phyloP scores from a whole-genome alignment of 2,113 vertebrate species.

The Condylura cristata region DNA sequence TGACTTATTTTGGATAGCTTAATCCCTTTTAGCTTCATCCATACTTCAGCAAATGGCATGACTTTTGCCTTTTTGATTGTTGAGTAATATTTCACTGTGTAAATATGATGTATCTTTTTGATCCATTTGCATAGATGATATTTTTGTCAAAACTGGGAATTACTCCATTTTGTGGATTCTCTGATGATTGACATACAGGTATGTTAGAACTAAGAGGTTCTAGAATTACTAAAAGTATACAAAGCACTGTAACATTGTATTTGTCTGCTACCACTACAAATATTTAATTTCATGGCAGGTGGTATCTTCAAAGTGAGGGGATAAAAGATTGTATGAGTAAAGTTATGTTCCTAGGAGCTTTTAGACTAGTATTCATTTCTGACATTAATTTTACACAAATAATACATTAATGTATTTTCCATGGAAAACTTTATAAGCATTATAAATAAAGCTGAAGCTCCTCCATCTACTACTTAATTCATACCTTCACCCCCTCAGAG shows the following conservation, averaged over 20 bases:
- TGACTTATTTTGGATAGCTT: too few species aligned
- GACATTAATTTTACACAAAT: neutral
- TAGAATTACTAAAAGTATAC: neutral
- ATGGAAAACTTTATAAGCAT: neutral
- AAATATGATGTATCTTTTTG: neutral
- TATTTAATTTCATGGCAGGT: neutral
- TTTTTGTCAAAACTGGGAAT: constrained; percentile 18
- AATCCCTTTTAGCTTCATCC: too few species aligned
- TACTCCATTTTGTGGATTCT: neutral
- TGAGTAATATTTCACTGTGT: too few species aligned
- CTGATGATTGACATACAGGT: neutral
- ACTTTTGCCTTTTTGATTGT: too few species aligned
- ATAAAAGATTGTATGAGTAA: neutral
- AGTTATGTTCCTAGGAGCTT: neutral
- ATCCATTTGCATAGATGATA: neutral
- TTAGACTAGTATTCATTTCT: constrained; percentile 10
- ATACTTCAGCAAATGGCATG: too few species aligned
- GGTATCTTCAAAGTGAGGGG: neutral
- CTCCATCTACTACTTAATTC: neutral
- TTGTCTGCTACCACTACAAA: neutral
- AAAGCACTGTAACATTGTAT: neutral
- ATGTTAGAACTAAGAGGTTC: neutral
- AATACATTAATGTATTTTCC: neutral
- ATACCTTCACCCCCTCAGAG: neutral
- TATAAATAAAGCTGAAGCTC: neutral